Evolutionary conservation across 2,888 invertebrate genomes (phyloP).

Genomic region (Hofmannophila pseudospretella): DNA sequence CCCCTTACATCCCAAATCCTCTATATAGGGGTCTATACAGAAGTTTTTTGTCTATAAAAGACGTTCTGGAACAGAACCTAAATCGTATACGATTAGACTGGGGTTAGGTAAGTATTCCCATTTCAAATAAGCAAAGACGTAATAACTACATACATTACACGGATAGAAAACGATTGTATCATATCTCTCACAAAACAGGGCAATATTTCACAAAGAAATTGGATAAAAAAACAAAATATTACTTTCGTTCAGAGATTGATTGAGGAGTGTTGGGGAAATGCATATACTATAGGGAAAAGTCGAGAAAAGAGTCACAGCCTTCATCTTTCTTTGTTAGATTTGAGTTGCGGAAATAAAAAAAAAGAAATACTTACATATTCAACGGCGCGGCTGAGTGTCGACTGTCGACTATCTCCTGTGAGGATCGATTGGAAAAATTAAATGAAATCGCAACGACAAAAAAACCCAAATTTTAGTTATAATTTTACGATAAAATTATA

Average conservation of each 20-base stretch:
- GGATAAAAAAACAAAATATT: constrained; percentile 41
- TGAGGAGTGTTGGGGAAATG: constrained; percentile 24
- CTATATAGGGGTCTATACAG: too few relatives aligned
- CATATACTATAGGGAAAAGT: constrained; percentile 10
- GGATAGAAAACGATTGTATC: constrained; percentile 3
- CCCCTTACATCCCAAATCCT: too few relatives aligned
- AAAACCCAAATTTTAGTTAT: too few relatives aligned
- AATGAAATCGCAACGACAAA: background rate
- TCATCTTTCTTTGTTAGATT: constrained; percentile 4
- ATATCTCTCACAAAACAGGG: constrained; percentile 19
- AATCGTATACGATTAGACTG: too few relatives aligned
- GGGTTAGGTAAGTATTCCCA: too few relatives aligned
- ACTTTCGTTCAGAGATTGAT: constrained; percentile 39
- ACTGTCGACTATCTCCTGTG: background rate
- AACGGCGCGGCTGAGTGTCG: background rate
- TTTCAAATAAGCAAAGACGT: background rate
- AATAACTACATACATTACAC: background rate
- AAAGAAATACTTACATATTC: constrained; percentile 4
- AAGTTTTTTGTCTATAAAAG: too few relatives aligned
- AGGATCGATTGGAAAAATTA: background rate
- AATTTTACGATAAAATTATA: too few relatives aligned
- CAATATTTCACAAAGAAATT: constrained; percentile 42
- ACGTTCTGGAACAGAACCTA: too few relatives aligned
- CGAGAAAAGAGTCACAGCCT: background rate
- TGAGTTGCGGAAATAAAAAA: constrained; percentile 2